Conservation (phyloP, 2,888 invertebrate genomes). For the Cheilosia scutellata region DNA sequence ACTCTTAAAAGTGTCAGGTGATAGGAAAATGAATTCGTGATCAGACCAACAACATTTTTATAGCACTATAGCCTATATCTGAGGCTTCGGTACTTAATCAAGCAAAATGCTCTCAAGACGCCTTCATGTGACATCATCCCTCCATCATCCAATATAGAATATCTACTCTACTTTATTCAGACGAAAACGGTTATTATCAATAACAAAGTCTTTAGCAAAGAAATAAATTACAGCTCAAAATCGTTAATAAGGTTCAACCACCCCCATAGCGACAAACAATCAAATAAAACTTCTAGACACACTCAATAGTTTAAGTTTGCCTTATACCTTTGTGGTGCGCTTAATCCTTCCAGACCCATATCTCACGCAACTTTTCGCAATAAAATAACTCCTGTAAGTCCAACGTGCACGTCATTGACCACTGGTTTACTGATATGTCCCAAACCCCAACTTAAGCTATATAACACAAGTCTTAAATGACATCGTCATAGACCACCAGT, state of each 20-base stretch:
- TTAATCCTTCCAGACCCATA: constrained; percentile 46
- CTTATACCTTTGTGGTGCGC: constrained; percentile 2
- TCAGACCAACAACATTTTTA: too few species aligned
- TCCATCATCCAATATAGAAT: too few species aligned
- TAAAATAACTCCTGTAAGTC: background rate
- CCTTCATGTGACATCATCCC: too few species aligned
- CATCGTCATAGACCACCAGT: constrained; percentile 13
- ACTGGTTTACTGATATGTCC: constrained; percentile 17
- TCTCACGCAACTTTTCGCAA: constrained; percentile 39
- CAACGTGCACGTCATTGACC: constrained; percentile 19
- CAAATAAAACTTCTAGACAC: background rate
- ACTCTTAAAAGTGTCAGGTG: too few species aligned
- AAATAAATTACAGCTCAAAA: too few species aligned
- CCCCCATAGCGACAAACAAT: background rate
- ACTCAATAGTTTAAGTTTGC: background rate
- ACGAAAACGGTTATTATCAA: too few species aligned
- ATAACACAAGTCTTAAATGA: constrained; percentile 44
- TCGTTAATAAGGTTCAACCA: background rate
- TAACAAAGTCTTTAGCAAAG: background rate
- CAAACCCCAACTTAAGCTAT: constrained; percentile 15
- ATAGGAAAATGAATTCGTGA: too few species aligned
- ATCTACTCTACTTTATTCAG: too few species aligned
- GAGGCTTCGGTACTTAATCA: too few species aligned
- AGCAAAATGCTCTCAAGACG: too few species aligned
- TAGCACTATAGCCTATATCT: too few species aligned